Conservation (phyloP, 2,797 vertebrate genomes). For the Parauchenoglanis punctatus region DNA sequence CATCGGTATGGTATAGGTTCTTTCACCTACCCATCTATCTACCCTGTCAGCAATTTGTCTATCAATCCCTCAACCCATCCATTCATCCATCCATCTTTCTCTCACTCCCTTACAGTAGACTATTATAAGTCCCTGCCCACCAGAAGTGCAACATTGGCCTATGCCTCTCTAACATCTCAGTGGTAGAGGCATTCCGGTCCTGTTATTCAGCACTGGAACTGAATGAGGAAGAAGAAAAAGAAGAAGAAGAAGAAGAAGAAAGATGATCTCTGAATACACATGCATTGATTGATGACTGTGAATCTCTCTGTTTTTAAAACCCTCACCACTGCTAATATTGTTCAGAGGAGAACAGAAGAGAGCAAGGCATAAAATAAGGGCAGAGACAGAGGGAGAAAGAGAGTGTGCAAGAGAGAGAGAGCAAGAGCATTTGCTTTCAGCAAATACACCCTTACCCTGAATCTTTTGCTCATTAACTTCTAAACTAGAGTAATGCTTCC, state of each 20-base stretch:
- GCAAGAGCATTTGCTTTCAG: not conserved
- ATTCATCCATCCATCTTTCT: conserved; percentile 32
- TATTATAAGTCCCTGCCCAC: conserved; percentile 48
- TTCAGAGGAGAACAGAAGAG: not conserved
- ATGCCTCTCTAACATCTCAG: not conserved
- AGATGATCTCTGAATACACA: conserved; percentile 69
- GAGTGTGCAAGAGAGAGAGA: not conserved
- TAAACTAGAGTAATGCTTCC: conserved; percentile 16
- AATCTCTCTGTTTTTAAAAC: conserved; percentile 23
- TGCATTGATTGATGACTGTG: conserved; percentile 59
- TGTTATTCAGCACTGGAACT: conserved; percentile 32
- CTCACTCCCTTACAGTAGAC: conserved; percentile 49
- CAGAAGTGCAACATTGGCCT: not conserved
- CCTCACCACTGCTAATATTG: not conserved
- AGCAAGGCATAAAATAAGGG: not conserved
- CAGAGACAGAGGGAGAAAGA: not conserved
- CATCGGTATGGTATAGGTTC: too few relatives aligned
- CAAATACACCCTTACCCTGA: conserved; percentile 30
- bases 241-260: not conserved
- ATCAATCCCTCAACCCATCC: not conserved
- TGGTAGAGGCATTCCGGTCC: not conserved
- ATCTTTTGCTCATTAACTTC: conserved; percentile 38
- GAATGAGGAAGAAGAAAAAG: not conserved
- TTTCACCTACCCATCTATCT: not conserved
- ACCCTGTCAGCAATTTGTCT: not conserved